Conservation (phyloP, 2,113 vertebrate species). For the Todiramphus chloris region DNA sequence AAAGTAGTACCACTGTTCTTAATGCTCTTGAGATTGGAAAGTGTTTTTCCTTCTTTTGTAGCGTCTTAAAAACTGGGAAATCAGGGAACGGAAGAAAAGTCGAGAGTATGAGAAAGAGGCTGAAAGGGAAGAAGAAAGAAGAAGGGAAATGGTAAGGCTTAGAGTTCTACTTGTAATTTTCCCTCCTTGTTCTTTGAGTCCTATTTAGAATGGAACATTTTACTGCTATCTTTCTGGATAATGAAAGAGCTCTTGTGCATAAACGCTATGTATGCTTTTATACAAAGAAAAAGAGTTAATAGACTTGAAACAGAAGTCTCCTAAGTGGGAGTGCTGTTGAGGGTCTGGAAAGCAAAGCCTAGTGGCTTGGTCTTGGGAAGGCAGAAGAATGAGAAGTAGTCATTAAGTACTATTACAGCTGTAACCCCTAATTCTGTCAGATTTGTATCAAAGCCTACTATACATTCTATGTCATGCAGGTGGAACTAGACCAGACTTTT, state of each 20-base stretch:
- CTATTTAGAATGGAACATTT: background rate
- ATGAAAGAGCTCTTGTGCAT: background rate
- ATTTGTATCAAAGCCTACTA: background rate
- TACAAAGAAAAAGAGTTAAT: background rate
- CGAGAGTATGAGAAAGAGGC: constrained; percentile 94
- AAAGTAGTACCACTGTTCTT: background rate
- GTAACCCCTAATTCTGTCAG: background rate
- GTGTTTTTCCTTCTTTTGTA: constrained; percentile 43
- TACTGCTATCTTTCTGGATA: background rate
- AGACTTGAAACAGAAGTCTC: background rate
- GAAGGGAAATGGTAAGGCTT: constrained; percentile 88
- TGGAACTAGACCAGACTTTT: background rate
- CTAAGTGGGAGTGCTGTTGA: background rate
- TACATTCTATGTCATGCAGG: background rate
- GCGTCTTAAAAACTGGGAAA: constrained; percentile 99
- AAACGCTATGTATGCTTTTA: background rate
- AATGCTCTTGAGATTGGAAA: background rate
- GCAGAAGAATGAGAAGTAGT: background rate
- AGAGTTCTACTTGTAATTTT: background rate
- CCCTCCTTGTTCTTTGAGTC: background rate
- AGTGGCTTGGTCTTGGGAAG: background rate
- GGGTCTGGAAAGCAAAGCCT: background rate
- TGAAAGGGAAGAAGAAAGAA: constrained; percentile 93
- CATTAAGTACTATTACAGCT: fast-evolving
- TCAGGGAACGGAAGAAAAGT: constrained; percentile 95